phyloP scores from a whole-genome alignment of 2,113 vertebrate species.

The Albula goreensis region DNA sequence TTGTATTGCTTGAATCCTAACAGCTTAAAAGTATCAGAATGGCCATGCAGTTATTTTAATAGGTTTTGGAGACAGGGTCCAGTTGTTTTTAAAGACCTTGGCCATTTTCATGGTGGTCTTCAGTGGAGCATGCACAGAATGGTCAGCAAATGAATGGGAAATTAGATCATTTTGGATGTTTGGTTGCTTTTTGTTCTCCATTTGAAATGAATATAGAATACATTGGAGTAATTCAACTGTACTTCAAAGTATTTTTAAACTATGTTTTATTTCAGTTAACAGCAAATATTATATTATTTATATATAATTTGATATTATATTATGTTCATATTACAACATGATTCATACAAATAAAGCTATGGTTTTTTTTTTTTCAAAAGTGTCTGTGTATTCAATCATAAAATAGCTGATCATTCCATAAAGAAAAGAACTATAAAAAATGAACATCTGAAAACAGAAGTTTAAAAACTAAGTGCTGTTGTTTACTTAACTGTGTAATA shows the following conservation, averaged over 20 bases:
- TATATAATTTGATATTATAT: no score
- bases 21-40: no score
- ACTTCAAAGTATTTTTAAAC: neutral
- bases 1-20: no score
- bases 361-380: neutral
- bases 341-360: neutral
- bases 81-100: no score
- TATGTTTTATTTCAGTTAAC: no score
- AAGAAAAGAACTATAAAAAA: neutral
- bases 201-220: neutral
- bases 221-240: neutral
- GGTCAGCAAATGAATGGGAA: neutral
- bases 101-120: neutral
- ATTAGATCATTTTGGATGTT: neutral
- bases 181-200: neutral
- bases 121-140: neutral
- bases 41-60: no score
- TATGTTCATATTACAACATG: neutral
- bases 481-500: neutral
- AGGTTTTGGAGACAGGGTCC: no score
- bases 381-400: neutral
- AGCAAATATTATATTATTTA: no score
- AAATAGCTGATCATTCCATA: neutral
- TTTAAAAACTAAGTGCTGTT: neutral
- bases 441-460: neutral